Conservation (phyloP, 2,113 vertebrate genomes). For the Petroica traversi region DNA sequence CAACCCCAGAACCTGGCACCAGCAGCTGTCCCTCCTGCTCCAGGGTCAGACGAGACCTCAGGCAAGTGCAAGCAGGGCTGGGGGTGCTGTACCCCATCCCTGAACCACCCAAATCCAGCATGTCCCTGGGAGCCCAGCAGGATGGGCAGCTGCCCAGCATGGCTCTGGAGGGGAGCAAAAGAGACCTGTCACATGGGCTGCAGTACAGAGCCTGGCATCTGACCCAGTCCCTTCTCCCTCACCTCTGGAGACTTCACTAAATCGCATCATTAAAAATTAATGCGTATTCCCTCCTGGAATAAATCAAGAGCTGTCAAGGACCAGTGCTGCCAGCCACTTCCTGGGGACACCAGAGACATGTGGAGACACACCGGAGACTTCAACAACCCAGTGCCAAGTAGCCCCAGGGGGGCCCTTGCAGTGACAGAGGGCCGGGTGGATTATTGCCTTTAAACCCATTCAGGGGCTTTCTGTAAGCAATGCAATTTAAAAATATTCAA, state of each 20-base stretch:
- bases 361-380: rapidly evolving
- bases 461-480: constrained; percentile 16
- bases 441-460: constrained; percentile 32
- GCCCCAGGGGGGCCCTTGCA: neutral
- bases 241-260: neutral
- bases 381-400: neutral
- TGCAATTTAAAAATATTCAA: neutral
- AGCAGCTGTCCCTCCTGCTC: rapidly evolving
- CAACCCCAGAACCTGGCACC: neutral
- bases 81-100: neutral
- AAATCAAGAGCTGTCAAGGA: neutral
- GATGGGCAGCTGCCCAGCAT: neutral
- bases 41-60: neutral
- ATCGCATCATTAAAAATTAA: constrained; percentile 18
- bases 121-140: neutral
- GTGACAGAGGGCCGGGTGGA: neutral
- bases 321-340: neutral
- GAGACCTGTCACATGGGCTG: neutral
- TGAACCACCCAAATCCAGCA: neutral
- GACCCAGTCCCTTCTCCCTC: neutral
- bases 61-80: neutral
- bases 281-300: neutral
- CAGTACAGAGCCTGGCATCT: neutral
- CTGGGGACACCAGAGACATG: neutral
- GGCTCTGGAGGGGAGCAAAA: neutral